Percentiles rank a stretch among this genome's conserved stretches.
phyloP scores from a whole-genome alignment of 37 sponge, comb jelly and placozoan genomes.

The Halichondria panicea region DNA sequence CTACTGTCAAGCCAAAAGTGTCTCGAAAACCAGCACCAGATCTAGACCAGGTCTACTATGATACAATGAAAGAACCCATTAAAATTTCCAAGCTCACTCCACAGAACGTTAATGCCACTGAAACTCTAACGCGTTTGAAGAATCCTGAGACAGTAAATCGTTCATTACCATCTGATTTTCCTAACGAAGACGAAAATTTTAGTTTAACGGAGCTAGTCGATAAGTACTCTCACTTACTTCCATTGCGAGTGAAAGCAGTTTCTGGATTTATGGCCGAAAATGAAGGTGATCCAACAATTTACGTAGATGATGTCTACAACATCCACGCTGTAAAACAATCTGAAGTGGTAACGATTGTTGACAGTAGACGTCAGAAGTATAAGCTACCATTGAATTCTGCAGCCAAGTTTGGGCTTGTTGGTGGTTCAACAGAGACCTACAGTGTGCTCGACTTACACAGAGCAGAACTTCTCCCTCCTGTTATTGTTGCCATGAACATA shows the following conservation, averaged over 20 bases:
- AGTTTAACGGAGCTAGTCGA: background rate
- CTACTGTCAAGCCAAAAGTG: no score
- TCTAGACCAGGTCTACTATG: no score
- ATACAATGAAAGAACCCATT: no score
- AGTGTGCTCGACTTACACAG: background rate
- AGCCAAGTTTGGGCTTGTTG: slow-evolving; percentile 12
- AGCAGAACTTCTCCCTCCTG: slow-evolving; percentile 4
- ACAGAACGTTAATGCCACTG: no score
- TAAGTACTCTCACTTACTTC: background rate
- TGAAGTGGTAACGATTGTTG: background rate
- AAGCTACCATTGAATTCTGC: slow-evolving; percentile 1
- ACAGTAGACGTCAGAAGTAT: background rate
- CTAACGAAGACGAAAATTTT: no score
- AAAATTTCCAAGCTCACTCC: no score
- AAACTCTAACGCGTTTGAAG: no score
- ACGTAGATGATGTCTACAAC: slow-evolving; percentile 14
- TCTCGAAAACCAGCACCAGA: no score
- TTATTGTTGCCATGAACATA: slow-evolving; percentile 22
- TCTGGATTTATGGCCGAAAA: slow-evolving; percentile 16
- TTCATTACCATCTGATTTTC: no score
- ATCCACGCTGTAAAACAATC: background rate
- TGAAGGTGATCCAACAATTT: slow-evolving; percentile 8
- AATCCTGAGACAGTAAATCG: no score
- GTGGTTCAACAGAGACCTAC: background rate
- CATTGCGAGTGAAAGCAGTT: slow-evolving; percentile 1